Base-by-base conservation (phyloP, 2,797 vertebrate species). In the Acanthurus lineatus region DNA sequence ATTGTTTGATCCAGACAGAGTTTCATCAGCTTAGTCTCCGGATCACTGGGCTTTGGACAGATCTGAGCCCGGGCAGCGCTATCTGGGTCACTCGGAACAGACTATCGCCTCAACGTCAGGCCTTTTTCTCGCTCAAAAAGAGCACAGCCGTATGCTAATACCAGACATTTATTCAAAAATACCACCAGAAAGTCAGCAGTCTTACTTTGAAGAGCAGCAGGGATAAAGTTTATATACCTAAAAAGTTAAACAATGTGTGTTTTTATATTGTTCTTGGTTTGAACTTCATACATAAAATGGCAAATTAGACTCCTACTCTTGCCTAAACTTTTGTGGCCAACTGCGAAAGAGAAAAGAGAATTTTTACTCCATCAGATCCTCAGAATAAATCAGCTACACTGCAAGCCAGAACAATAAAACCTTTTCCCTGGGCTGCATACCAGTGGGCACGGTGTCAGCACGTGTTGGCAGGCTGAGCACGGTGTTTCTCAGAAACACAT, bases 1-100 rank as follows among this genome's bases (percentile, higher is more conserved):
- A 89, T 91, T 91, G 78, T 89, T 91, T 92, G 88, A 92, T 93
- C 91, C 86, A 60, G 64, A 83, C 78, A 79, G 79, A 87, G 88
- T 86, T 86, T 92, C 73, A 86, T 87, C 86, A 83, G 85, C 77
- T 87, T 83, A 78, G 70, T 81, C 88, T 91, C 85, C 79, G 88
- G 90, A 91, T 91, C 90, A 92, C 86, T 85, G 81, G 85, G 83
- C 68, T 92, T 83, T 90, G 73, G 80, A 84, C 77, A 80, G 81
- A 86, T 89, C 84, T 83, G 73, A 80, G 83, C 61, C 25, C 45
- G 73, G 76, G 75, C 72, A 58, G 79, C 38, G 49, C 70, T 89
- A 86, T 89, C 84, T 91, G 88, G 90, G 89, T 92, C 92, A 92
- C 73, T 77, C 64, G 32, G 73, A 87, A 71, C 74, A 68, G 53